Percentiles rank a stretch among this genome's conserved stretches.
Evolutionary conservation across 1,140 invertebrate genomes (phyloP).

Genomic region (Pseudobourletiella spinata): DNA sequence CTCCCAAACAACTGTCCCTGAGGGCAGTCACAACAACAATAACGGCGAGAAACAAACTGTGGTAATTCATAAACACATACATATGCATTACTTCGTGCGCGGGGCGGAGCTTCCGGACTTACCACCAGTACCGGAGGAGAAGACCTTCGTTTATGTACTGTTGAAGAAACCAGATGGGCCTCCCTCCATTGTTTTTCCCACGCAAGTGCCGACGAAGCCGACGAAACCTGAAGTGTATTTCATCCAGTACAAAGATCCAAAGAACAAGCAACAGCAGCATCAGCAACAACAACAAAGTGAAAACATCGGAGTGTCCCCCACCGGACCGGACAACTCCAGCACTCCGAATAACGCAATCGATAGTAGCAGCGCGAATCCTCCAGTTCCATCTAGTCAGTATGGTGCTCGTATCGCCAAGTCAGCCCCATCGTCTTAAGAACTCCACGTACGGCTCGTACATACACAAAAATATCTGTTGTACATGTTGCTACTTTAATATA

Average conservation of each 20-base stretch:
- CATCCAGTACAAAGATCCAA: conserved; percentile 58
- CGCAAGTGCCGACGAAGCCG: conserved; percentile 60
- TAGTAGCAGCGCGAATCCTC: background rate
- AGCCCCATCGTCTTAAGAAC: no score
- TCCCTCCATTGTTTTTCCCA: conserved; percentile 65
- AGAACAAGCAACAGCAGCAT: background rate
- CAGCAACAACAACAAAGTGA: background rate
- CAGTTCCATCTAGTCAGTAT: conserved; percentile 11
- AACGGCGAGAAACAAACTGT: conserved; percentile 1
- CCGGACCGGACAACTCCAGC: background rate
- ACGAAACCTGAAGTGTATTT: conserved; percentile 78
- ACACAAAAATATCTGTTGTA: no score
- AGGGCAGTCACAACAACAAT: background rate
- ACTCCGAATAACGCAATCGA: background rate
- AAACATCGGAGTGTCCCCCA: background rate
- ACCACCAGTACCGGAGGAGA: conserved; percentile 51
- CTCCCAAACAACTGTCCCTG: background rate
- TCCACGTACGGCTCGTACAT: no score
- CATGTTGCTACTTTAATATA: no score
- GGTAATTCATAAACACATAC: conserved; percentile 8
- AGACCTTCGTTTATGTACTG: conserved; percentile 76
- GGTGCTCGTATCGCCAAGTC: conserved; percentile 5
- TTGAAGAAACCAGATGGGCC: conserved; percentile 71
- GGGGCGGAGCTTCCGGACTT: conserved; percentile 5
- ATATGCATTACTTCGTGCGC: conserved; percentile 7